Evolutionary conservation across 2,888 invertebrate species (phyloP).

Genomic region (Trachelus tabidus): DNA sequence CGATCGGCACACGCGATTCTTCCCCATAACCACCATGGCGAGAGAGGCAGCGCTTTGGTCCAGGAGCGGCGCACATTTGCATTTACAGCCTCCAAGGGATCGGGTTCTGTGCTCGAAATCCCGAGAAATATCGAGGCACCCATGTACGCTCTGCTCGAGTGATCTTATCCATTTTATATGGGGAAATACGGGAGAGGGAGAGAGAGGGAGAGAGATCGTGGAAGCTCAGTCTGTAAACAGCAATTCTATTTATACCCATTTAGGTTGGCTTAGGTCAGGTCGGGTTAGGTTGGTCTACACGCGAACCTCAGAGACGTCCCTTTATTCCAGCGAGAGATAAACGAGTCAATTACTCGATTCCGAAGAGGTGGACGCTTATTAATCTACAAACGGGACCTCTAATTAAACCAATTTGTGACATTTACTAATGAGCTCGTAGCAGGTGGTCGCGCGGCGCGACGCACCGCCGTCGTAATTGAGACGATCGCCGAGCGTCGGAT

Average conservation of each 20-base stretch:
- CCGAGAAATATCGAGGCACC: background rate
- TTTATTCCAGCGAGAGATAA: conserved; percentile 25
- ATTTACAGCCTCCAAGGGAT: background rate
- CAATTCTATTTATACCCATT: background rate
- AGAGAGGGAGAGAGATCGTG: background rate
- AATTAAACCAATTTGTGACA: conserved; percentile 51
- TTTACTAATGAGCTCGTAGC: conserved; percentile 35
- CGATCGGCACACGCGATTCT: background rate
- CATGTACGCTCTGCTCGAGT: background rate
- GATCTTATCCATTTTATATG: background rate
- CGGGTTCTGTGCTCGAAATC: background rate
- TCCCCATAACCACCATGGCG: background rate
- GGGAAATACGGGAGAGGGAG: background rate
- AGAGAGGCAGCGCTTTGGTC: background rate
- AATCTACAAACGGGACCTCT: conserved; percentile 42
- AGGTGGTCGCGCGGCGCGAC: background rate
- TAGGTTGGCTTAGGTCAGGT: background rate
- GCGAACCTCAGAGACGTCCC: background rate
- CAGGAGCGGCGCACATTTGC: background rate
- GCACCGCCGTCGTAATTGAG: background rate
- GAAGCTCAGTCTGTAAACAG: background rate
- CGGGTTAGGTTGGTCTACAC: background rate
- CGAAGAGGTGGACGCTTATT: conserved; percentile 36
- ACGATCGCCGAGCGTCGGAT: background rate
- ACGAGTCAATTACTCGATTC: conserved; percentile 45